Base-by-base conservation (phyloP, 1,140 invertebrate genomes). In the Drosophila lacteicornis region DNA sequence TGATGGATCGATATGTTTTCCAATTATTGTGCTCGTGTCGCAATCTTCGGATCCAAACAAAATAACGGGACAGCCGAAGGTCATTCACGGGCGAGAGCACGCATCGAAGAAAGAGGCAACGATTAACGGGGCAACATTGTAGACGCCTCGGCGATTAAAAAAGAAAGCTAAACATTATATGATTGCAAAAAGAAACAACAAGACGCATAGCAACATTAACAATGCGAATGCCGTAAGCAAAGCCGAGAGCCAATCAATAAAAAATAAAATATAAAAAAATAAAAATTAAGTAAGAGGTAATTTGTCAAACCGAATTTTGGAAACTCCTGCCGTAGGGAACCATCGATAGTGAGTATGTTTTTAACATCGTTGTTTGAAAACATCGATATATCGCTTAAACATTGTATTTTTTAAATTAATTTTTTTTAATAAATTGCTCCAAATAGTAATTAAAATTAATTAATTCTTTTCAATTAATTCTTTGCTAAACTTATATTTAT, bases 11-110 rank as follows among this genome's bases (percentile, higher is more conserved):
- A 51, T 51, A 51, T 51, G 30, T 33, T 51, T 17, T 11, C 2
- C 15, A 4, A 55, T 19, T n/a, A 17, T 17, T 22, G 5, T 45
- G 27, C 17, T 42, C 13, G 49, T 17, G 19, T 22, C 30, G 53
- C 53, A 59, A 65, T 66, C 42, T 36, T 9, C 12, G 19, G 63
- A 61, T 62, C 58, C 8, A 50, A 38, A 38, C 43, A 12, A 61
- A 46, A 62, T 62, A 53, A 53, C 38, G 62, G 38, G 47, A 38
- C 62, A 68, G 38, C 13, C 67, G 62, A 70, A 68, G 67, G 67
- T 70, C 62, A 55, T 70, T 70, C 67, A 68, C 67, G 67, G 67
- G 62, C 67, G 40, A 70, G 67, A 53, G 47, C 56, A 40, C 33
- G 68, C 42, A 8, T 8, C 61, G 6, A 51, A 67, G 47, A 46